phyloP scores from a whole-genome alignment of 2,888 invertebrate species.

The Ennomos erosarius region DNA sequence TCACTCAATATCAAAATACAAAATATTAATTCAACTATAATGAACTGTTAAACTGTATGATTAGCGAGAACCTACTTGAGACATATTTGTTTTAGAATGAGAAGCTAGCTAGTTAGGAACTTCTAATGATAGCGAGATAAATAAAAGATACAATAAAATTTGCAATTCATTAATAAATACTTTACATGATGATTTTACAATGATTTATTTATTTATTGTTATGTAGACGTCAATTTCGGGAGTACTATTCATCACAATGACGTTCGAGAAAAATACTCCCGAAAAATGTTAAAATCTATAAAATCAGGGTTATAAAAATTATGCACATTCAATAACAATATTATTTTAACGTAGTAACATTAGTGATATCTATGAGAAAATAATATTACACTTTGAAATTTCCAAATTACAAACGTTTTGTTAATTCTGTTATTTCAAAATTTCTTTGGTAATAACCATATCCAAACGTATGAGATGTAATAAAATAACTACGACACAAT shows the following conservation, averaged over 20 bases:
- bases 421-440: constrained; percentile 62
- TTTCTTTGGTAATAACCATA: constrained; percentile 80
- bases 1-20: constrained; percentile 56
- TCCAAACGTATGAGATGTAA: constrained; percentile 64
- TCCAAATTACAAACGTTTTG: constrained; percentile 60
- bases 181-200: constrained; percentile 77
- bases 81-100: constrained; percentile 65
- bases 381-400: constrained; percentile 50
- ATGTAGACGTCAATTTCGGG: constrained; percentile 63
- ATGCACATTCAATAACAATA: constrained; percentile 77
- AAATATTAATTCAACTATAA: constrained; percentile 50
- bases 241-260: constrained; percentile 70
- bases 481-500: constrained; percentile 62
- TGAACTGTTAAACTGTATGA: constrained; percentile 59
- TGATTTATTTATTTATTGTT: constrained; percentile 58
- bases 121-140: constrained; percentile 80
- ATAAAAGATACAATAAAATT: constrained; percentile 67
- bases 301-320: constrained; percentile 71
- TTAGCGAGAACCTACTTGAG: constrained; percentile 64
- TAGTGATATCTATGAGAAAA: constrained; percentile 66
- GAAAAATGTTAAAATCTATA: constrained; percentile 62
- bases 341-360: constrained; percentile 68
- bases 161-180: constrained; percentile 79
- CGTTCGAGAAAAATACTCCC: constrained; percentile 74
- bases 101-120: constrained; percentile 84